Base-by-base conservation (phyloP, 2,797 vertebrate species). In the Tragopan temminckii region DNA sequence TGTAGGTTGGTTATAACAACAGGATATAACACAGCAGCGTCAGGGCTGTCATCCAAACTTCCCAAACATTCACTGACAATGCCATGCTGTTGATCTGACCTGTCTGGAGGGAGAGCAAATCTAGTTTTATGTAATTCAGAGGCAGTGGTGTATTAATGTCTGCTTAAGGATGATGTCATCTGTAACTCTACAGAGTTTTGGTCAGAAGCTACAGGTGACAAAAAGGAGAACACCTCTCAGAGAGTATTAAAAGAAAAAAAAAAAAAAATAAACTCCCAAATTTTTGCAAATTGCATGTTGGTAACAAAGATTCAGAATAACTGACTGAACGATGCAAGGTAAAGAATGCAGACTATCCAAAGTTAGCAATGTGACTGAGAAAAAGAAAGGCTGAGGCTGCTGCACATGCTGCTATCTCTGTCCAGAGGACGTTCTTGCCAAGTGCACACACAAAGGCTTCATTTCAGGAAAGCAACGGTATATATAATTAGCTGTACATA, bases 401-500 rank as follows among this genome's bases (percentile, higher is more conserved):
- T 35, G 21, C 36, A 76, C 11, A 27, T 8, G 6, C n/a, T 13
- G 31, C 13, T 29, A 7, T 48, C 31, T 24, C 53, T 67, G 14
- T 23, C 42, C 59, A 19, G 17, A 45, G 64, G 43, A 36, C 24
- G 62, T 83, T 57, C 67, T 72, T 78, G 17, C 15, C 20, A 36
- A 52, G 21, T 1, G 1, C 5, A 38, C 23, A 18, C 67, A 33
- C 3, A 1, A 3, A 48, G 45, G 8, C 13, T 38, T 59, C 16
- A 61, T 38, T 70, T 66, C 52, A 82, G 38, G 25, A 66, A 61
- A 55, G 13, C 40, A 17, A 20, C 13, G 25, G 17, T 17, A 20
- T 0, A 0, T 24, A 16, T 18, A 36, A 14, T 38, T 42, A 46
- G 38, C 33, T 27, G 31, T 6, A n/a, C 5, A 19, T 35, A 35